Evolutionary conservation across 2,888 invertebrate genomes (phyloP).

Genomic region (Polymixis flavicincta): DNA sequence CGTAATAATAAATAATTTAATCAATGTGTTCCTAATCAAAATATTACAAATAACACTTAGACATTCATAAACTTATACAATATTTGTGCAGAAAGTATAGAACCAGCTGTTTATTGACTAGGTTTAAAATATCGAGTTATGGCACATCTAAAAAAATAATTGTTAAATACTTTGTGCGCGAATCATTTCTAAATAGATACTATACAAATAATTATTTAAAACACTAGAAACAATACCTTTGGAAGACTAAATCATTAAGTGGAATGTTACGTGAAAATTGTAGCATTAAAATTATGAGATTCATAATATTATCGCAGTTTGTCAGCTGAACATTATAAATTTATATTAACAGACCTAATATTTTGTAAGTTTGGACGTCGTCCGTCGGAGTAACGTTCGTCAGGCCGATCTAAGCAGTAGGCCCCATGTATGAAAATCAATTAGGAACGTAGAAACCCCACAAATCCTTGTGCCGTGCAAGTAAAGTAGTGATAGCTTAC

Average conservation of each 20-base stretch:
- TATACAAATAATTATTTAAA: slow-evolving; percentile 62
- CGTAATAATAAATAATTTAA: slow-evolving; percentile 62
- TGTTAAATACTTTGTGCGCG: slow-evolving; percentile 59
- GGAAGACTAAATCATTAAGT: slow-evolving; percentile 69
- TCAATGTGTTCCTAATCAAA: slow-evolving; percentile 57
- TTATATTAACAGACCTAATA: slow-evolving; percentile 53
- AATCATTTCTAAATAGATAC: slow-evolving; percentile 44
- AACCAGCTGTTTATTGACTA: slow-evolving; percentile 65
- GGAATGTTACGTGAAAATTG: slow-evolving; percentile 64
- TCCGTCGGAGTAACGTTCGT: slow-evolving; percentile 26
- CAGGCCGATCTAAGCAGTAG: slow-evolving; percentile 61
- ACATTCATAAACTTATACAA: slow-evolving; percentile 51
- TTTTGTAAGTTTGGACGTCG: slow-evolving; percentile 42
- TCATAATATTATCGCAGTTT: slow-evolving; percentile 58
- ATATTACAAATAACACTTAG: slow-evolving; percentile 66
- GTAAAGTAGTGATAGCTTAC: slow-evolving; percentile 73
- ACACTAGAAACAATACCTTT: slow-evolving; percentile 60
- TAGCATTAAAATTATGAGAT: slow-evolving; percentile 55
- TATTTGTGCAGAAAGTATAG: slow-evolving; percentile 64
- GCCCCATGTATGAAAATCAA: slow-evolving; percentile 59
- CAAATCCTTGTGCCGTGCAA: slow-evolving; percentile 72
- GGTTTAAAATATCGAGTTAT: slow-evolving; percentile 60
- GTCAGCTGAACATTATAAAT: slow-evolving; percentile 37
- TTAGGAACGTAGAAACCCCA: slow-evolving; percentile 69
- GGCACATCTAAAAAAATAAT: slow-evolving; percentile 61